These are phyloP conservation scores for Lepidurus arcticus DNA, from an alignment of 1,140 invertebrate genomes.

Conservation along the genomic window DNA sequence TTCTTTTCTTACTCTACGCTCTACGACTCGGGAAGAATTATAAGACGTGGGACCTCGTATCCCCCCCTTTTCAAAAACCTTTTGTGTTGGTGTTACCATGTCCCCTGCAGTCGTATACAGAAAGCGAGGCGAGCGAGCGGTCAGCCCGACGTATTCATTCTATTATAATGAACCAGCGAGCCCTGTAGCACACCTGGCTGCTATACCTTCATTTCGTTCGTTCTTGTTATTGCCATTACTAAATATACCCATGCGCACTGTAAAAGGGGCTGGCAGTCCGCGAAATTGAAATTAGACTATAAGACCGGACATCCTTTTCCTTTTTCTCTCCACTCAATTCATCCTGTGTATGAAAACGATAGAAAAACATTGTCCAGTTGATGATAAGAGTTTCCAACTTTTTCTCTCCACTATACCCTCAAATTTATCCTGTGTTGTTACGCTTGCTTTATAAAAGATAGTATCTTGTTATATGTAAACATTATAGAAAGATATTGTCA, in stretches of 20 bases:
- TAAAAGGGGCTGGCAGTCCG: neutral
- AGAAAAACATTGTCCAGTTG: no score
- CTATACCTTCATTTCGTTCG: neutral
- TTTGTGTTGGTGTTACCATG: neutral
- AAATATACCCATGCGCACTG: neutral
- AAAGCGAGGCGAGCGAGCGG: neutral
- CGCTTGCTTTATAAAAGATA: no score
- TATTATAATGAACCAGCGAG: neutral
- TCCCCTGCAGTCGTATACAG: neutral
- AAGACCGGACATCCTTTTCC: neutral
- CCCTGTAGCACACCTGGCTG: conserved; percentile 20
- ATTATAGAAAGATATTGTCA: no score
- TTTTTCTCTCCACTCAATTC: neutral
- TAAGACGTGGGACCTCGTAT: neutral
- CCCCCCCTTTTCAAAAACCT: neutral
- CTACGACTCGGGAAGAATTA: neutral
- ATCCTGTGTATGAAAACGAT: neutral
- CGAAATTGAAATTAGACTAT: conserved; percentile 1
- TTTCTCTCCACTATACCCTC: no score
- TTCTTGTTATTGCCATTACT: neutral
- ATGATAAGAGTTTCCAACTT: no score
- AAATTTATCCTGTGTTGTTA: no score
- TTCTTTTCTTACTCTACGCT: neutral
- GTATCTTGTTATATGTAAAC: no score
- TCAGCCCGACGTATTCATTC: conserved; percentile 10